phyloP scores from a whole-genome alignment of 2,797 vertebrate genomes.

The Hylomyscus alleni region DNA sequence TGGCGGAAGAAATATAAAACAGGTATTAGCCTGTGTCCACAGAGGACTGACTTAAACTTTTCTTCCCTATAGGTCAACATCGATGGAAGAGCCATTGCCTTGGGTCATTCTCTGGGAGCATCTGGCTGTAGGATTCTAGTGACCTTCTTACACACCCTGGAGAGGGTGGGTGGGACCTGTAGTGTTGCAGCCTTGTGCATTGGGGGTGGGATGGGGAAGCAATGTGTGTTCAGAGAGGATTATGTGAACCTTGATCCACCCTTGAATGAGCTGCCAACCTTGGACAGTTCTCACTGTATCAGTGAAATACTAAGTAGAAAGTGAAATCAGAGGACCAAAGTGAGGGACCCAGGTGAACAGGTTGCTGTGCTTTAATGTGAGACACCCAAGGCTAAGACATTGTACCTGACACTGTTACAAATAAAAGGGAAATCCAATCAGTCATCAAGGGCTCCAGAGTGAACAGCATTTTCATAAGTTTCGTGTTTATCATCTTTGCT shows the following conservation, averaged over 20 bases:
- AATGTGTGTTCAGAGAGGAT: slow-evolving; percentile 93
- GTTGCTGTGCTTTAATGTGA: slow-evolving; percentile 77
- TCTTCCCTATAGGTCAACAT: slow-evolving; percentile 92
- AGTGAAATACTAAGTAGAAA: not conserved
- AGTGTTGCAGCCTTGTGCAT: slow-evolving; percentile 96
- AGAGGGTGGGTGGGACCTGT: slow-evolving; percentile 91
- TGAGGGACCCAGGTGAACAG: slow-evolving; percentile 14
- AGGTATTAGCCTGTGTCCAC: not conserved
- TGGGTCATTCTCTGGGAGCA: slow-evolving; percentile 97
- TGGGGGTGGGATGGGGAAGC: slow-evolving; percentile 98
- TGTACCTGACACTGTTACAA: slow-evolving; percentile 84
- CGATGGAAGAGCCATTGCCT: slow-evolving; percentile 95
- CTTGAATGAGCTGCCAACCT: too few relatives aligned
- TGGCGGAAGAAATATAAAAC: not conserved
- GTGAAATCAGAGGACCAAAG: slow-evolving; percentile 67
- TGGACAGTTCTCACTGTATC: not conserved
- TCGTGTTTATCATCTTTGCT: slow-evolving; percentile 94
- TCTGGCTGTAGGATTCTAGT: slow-evolving; percentile 97
- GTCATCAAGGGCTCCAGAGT: slow-evolving; percentile 94
- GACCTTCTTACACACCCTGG: slow-evolving; percentile 94
- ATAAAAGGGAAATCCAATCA: slow-evolving; percentile 88
- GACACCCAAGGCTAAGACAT: slow-evolving; percentile 52
- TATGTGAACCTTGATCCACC: too few relatives aligned
- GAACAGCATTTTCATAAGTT: slow-evolving; percentile 95
- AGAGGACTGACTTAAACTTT: not conserved